Conservation (phyloP, 2,888 invertebrate genomes). For the Exocentrus adspersus region DNA sequence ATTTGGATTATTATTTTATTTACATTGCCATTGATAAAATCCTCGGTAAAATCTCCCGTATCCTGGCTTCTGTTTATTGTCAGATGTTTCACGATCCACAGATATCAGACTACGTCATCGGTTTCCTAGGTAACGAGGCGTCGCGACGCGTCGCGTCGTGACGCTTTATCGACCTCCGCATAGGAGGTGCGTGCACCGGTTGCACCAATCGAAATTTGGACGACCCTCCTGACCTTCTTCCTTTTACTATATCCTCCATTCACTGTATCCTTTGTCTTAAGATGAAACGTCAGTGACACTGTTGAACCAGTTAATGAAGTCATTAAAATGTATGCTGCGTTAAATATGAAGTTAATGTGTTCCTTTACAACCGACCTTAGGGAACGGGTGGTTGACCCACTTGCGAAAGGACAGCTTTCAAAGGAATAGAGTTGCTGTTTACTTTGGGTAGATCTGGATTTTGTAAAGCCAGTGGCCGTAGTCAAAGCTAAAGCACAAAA, state of each 20-base stretch:
- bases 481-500: too few relatives aligned
- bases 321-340: constrained; percentile 4
- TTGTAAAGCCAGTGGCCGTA: too few relatives aligned
- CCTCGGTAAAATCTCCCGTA: too few relatives aligned
- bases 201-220: constrained; percentile 11
- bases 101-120: background rate
- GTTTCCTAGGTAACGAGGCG: constrained; percentile 44
- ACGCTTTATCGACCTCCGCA: constrained; percentile 41
- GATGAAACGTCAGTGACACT: constrained; percentile 15
- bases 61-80: too few relatives aligned
- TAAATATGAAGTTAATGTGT: background rate
- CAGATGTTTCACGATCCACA: too few relatives aligned
- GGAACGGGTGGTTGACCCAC: background rate
- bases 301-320: constrained; percentile 2
- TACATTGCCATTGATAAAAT: too few relatives aligned
- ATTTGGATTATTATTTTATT: too few relatives aligned
- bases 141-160: constrained; percentile 41
- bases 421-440: background rate
- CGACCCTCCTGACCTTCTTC: constrained; percentile 16
- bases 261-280: constrained; percentile 5
- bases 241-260: constrained; percentile 4
- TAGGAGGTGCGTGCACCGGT: constrained; percentile 28
- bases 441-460: background rate
- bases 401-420: background rate
- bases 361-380: background rate